Evolutionary conservation across 2,113 vertebrate species (phyloP).

Genomic region (Saimiri boliviensis): DNA sequence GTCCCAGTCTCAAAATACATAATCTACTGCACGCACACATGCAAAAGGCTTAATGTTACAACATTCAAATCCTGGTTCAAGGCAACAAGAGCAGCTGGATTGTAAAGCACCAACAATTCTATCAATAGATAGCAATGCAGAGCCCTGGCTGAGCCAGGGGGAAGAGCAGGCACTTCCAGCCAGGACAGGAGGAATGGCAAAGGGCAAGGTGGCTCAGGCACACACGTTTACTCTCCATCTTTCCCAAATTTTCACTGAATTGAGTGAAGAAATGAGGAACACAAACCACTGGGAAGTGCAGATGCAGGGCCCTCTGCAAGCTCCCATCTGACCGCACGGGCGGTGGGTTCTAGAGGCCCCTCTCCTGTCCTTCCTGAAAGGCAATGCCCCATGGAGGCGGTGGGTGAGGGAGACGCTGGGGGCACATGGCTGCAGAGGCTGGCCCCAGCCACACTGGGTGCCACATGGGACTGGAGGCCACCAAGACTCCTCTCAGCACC

Average conservation of each 20-base stretch:
- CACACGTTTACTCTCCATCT: neutral
- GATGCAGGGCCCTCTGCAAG: neutral
- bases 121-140: rapidly evolving
- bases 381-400: too few relatives aligned
- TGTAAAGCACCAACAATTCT: neutral
- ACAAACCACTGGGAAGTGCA: neutral
- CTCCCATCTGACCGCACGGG: rapidly evolving
- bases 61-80: neutral
- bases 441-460: neutral
- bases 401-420: neutral
- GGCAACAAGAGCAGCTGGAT: neutral
- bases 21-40: neutral
- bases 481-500: neutral
- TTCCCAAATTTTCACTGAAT: neutral
- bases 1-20: neutral
- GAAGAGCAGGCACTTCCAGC: too few relatives aligned
- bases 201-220: neutral
- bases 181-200: rapidly evolving
- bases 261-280: neutral
- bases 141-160: neutral
- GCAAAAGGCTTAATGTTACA: neutral
- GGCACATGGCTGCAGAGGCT: neutral
- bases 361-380: neutral
- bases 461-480: neutral
- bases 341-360: neutral